phyloP scores from a whole-genome alignment of 1,140 invertebrate genomes.

The Steinernema khuongi region DNA sequence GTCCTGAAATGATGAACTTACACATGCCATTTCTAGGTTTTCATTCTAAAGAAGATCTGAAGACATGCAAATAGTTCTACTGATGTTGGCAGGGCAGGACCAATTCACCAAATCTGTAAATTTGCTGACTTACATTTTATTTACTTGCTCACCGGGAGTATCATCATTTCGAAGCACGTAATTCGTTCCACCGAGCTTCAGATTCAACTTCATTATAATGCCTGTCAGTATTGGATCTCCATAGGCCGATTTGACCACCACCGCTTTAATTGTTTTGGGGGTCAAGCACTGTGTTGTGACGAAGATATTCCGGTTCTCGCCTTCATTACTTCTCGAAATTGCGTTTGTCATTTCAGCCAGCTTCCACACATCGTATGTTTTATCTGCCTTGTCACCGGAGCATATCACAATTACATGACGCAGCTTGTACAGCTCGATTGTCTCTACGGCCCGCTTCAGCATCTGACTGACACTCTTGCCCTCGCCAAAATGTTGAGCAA shows the following conservation, averaged over 20 bases:
- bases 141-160: too few relatives aligned
- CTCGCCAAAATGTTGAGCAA: too few relatives aligned
- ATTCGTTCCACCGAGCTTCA: neutral
- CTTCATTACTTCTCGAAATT: neutral
- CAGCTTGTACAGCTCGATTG: neutral
- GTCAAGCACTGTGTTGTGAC: neutral
- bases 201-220: neutral
- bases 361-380: conserved; percentile 4
- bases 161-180: neutral
- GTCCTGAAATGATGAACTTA: neutral
- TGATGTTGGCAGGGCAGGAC: too few relatives aligned
- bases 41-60: too few relatives aligned
- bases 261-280: neutral
- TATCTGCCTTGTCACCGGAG: neutral
- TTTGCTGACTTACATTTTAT: too few relatives aligned
- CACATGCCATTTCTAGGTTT: too few relatives aligned
- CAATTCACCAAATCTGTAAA: too few relatives aligned
- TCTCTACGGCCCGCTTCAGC: neutral
- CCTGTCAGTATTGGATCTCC: neutral
- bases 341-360: neutral
- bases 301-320: neutral
- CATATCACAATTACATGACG: neutral
- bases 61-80: too few relatives aligned
- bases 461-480: neutral
- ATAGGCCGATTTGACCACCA: neutral